These are phyloP conservation scores for Lasiommata megera DNA, from an alignment of 2,888 invertebrate species.

Conservation along the genomic window DNA sequence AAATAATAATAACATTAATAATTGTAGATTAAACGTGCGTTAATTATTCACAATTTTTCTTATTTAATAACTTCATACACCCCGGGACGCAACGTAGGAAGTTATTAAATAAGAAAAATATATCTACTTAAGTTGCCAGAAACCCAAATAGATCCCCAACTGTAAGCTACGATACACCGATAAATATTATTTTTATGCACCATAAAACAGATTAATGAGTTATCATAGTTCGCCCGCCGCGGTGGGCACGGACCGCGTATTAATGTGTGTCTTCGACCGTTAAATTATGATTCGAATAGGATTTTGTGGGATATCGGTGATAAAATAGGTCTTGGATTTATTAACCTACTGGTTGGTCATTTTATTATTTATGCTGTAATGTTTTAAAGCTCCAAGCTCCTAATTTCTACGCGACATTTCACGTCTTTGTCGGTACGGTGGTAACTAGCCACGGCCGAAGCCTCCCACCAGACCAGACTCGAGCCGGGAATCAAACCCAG, in stretches of 20 bases:
- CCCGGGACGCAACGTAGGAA: background rate
- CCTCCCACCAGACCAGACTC: too few species aligned
- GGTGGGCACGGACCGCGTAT: conserved; percentile 32
- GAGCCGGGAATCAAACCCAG: too few species aligned
- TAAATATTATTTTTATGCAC: conserved; percentile 38
- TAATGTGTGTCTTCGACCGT: conserved; percentile 33
- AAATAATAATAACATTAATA: too few species aligned
- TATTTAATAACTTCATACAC: too few species aligned
- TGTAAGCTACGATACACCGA: conserved; percentile 19
- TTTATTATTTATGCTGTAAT: background rate
- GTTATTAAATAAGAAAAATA: background rate
- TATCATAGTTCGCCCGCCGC: conserved; percentile 35
- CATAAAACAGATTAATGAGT: conserved; percentile 40
- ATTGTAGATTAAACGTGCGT: too few species aligned
- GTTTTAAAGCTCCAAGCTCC: too few species aligned
- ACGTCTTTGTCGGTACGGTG: too few species aligned
- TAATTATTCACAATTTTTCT: too few species aligned
- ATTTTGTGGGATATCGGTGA: conserved; percentile 27
- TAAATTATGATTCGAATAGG: conserved; percentile 35
- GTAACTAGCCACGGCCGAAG: too few species aligned
- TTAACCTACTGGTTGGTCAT: background rate
- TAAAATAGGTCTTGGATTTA: conserved; percentile 24
- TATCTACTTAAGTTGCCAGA: background rate
- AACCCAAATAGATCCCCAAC: conserved; percentile 6
- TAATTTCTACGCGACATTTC: too few species aligned